Conservation (phyloP, 2,888 invertebrate species). For the Chironomus riparius region DNA sequence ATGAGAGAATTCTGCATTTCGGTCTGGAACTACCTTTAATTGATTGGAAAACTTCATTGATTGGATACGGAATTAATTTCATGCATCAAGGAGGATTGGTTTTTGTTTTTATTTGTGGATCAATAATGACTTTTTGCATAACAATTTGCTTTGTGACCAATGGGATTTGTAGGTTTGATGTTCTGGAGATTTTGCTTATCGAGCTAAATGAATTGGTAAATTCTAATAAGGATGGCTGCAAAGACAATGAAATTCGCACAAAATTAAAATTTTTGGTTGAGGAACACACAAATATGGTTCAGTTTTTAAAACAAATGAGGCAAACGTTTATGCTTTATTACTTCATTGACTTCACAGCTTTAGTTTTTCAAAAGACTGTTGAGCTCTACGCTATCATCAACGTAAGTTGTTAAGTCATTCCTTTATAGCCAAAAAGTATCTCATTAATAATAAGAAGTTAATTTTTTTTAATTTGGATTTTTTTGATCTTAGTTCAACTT, state of each 20-base stretch:
- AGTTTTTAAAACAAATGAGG: neutral
- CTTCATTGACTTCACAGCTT: neutral
- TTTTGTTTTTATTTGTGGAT: too few species aligned
- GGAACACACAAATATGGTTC: neutral
- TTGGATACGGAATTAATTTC: neutral
- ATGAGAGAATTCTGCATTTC: neutral
- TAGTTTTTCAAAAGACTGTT: neutral
- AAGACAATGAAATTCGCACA: neutral
- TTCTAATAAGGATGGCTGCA: neutral
- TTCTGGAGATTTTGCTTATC: neutral
- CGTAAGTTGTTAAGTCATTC: too few species aligned
- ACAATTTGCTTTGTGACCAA: neutral
- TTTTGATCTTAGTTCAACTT: neutral
- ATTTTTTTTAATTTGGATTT: too few species aligned
- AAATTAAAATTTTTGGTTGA: neutral
- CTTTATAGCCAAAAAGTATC: too few species aligned
- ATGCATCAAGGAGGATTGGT: neutral
- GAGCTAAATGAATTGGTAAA: neutral
- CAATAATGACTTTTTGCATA: neutral
- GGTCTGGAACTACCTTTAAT: neutral
- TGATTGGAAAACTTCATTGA: neutral
- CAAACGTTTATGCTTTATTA: too few species aligned
- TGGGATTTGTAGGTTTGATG: neutral
- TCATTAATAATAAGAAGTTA: rapidly evolving
- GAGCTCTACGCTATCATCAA: neutral